Conservation (phyloP, 2,113 vertebrate genomes). For the Toxotes jaculatrix region DNA sequence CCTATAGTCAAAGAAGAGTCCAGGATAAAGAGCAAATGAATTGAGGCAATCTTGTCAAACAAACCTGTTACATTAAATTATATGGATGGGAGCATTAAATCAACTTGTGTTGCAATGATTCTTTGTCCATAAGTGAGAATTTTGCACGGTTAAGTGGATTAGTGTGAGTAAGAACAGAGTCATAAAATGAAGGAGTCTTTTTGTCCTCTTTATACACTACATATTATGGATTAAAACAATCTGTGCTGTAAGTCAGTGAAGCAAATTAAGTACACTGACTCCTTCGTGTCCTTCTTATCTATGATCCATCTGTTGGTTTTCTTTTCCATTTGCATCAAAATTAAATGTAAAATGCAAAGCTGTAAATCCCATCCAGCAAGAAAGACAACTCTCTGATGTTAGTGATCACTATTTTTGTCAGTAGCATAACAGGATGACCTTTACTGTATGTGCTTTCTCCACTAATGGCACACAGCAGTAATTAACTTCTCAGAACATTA, state of each 20-base stretch:
- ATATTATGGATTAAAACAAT: slow-evolving; percentile 32
- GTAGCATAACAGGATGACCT: not conserved
- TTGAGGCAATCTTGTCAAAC: slow-evolving; percentile 10
- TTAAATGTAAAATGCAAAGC: slow-evolving; percentile 1
- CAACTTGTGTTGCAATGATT: slow-evolving; percentile 32
- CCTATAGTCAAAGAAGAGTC: not conserved
- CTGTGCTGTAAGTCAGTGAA: not conserved
- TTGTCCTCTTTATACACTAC: slow-evolving; percentile 3
- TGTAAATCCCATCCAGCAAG: not conserved
- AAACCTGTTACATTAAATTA: slow-evolving; percentile 41
- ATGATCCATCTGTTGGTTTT: slow-evolving; percentile 5
- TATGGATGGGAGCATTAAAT: slow-evolving; percentile 31
- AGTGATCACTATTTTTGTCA: slow-evolving; percentile 6
- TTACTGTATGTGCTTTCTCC: slow-evolving; percentile 1
- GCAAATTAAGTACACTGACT: slow-evolving; percentile 4
- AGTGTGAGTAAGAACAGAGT: slow-evolving; percentile 9
- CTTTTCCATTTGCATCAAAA: not conserved
- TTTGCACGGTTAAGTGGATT: slow-evolving; percentile 46
- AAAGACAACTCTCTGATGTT: slow-evolving; percentile 25
- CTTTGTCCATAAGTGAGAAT: slow-evolving; percentile 27
- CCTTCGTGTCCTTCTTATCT: not conserved
- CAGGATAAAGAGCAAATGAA: slow-evolving; percentile 27
- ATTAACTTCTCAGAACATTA: slow-evolving; percentile 31
- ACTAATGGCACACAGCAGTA: slow-evolving; percentile 5
- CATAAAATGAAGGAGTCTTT: slow-evolving; percentile 6